Evolutionary conservation across 35 echinoderm and acorn worm genomes (phyloP).

Genomic region (Holothuria glaberrima): DNA sequence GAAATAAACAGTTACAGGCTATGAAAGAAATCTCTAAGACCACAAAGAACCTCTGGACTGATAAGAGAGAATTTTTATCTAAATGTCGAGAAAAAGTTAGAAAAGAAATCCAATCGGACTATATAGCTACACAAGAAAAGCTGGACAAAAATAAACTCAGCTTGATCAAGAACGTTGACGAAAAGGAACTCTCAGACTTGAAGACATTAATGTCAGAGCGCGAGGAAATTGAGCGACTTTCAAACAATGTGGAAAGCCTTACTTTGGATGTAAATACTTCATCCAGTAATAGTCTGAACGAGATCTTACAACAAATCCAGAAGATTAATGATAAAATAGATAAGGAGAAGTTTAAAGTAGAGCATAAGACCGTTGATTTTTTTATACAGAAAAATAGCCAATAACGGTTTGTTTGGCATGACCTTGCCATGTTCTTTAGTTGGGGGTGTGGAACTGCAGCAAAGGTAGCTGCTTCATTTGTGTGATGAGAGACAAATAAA

Average conservation of each 20-base stretch:
- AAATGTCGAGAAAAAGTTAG: neutral
- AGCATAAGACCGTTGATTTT: neutral
- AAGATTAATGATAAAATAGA: neutral
- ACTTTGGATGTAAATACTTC: neutral
- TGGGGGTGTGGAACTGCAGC: neutral
- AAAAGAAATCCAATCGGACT: neutral
- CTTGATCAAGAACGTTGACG: neutral
- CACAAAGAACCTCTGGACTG: neutral
- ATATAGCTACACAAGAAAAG: neutral
- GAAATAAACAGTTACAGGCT: neutral
- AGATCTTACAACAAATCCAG: neutral
- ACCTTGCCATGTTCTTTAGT: neutral
- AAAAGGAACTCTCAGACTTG: neutral
- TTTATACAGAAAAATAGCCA: slow-evolving; percentile 6
- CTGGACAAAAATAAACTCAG: neutral
- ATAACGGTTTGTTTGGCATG: neutral
- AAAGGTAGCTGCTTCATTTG: neutral
- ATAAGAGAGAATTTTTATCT: neutral
- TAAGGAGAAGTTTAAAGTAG: neutral
- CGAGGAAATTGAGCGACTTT: neutral
- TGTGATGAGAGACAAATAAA: slow-evolving; percentile 8
- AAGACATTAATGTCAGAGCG: neutral
- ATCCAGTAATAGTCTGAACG: neutral
- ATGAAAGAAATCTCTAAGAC: neutral
- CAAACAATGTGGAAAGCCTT: neutral